Conservation (phyloP, 1,140 invertebrate species). For the Episyrphus balteatus region DNA sequence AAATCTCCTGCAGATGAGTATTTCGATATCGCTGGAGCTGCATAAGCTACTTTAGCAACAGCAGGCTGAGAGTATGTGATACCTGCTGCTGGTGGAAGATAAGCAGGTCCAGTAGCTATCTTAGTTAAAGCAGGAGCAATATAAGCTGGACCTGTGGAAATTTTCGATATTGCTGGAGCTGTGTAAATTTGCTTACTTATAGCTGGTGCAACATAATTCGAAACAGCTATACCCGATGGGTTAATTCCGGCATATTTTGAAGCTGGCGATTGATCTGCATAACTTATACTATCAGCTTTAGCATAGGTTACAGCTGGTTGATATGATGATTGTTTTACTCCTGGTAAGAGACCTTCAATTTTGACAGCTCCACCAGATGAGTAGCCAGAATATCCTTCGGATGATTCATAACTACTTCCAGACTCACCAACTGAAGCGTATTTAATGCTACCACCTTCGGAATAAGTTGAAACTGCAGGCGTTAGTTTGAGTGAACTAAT, state of each 20-base stretch:
- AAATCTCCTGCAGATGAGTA: neutral
- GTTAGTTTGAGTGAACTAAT: slow-evolving; percentile 21
- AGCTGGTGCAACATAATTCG: slow-evolving; percentile 21
- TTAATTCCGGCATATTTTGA: slow-evolving; percentile 28
- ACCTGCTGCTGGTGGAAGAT: slow-evolving; percentile 13
- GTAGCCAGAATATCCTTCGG: slow-evolving; percentile 13
- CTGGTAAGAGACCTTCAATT: slow-evolving; percentile 15
- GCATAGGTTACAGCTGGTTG: slow-evolving; percentile 21
- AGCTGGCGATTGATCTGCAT: slow-evolving; percentile 31
- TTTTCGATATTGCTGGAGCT: slow-evolving; percentile 10
- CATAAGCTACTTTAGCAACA: slow-evolving; percentile 3
- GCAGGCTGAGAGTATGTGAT: slow-evolving; percentile 1
- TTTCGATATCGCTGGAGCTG: too few relatives aligned
- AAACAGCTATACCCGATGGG: slow-evolving; percentile 28
- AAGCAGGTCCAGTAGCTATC: slow-evolving; percentile 1
- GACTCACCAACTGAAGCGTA: slow-evolving; percentile 21
- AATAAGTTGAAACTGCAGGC: slow-evolving; percentile 23
- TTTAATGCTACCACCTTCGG: slow-evolving; percentile 21
- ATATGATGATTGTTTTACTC: neutral
- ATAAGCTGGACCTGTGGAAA: slow-evolving; percentile 3
- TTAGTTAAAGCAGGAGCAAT: too few relatives aligned
- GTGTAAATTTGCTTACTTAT: slow-evolving; percentile 11
- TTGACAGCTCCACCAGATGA: slow-evolving; percentile 20
- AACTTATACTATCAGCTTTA: slow-evolving; percentile 16
- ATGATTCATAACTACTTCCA: slow-evolving; percentile 19